phyloP scores from a whole-genome alignment of 2,888 invertebrate species.

The Cyaniris semiargus region DNA sequence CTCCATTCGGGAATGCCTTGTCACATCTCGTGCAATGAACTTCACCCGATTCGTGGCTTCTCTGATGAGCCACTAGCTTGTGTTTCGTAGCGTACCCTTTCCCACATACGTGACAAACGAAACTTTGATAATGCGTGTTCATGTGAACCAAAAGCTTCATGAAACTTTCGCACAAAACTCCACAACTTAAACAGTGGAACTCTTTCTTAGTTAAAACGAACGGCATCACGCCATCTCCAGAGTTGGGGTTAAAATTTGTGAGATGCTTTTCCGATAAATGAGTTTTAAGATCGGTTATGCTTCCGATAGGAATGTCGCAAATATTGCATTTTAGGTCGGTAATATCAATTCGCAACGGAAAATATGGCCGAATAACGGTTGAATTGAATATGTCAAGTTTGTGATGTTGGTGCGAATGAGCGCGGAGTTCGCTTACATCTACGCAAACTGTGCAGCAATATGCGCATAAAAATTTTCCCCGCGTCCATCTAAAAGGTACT shows the following conservation, averaged over 20 bases:
- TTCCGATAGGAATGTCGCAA: conserved; percentile 46
- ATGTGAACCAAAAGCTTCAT: conserved; percentile 61
- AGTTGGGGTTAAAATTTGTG: conserved; percentile 46
- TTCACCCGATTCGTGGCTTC: conserved; percentile 59
- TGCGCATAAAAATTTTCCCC: conserved; percentile 63
- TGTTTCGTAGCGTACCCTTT: conserved; percentile 68
- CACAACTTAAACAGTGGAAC: conserved; percentile 56
- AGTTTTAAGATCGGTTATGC: conserved; percentile 50
- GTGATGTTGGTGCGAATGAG: conserved; percentile 52
- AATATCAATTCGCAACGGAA: conserved; percentile 62
- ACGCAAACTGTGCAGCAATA: conserved; percentile 53
- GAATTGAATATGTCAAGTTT: conserved; percentile 54
- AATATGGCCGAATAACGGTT: conserved; percentile 51
- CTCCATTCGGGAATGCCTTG: conserved; percentile 56
- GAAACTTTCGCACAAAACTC: conserved; percentile 49
- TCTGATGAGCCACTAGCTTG: conserved; percentile 64
- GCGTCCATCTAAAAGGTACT: conserved; percentile 58
- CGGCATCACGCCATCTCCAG: conserved; percentile 58
- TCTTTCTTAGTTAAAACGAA: conserved; percentile 55
- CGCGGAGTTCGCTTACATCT: conserved; percentile 51
- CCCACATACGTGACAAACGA: conserved; percentile 69
- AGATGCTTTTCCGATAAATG: conserved; percentile 54
- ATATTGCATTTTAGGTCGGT: conserved; percentile 54
- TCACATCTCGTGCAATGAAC: conserved; percentile 68
- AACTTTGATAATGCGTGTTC: conserved; percentile 69